phyloP scores from a whole-genome alignment of 2,888 invertebrate genomes.

The Drepanosiphum platanoidis region DNA sequence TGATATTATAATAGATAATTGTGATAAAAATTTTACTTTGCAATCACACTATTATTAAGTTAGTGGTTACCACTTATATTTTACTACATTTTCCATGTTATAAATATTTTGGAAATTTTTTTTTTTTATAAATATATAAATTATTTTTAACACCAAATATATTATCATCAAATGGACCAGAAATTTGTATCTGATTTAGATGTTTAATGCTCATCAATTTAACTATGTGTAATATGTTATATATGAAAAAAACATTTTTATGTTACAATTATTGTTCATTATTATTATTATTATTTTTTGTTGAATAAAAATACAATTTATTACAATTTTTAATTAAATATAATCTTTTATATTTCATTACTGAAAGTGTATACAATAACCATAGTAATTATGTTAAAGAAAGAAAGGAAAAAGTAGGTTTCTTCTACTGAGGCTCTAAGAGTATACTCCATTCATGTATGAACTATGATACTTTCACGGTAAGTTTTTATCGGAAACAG shows the following conservation, averaged over 20 bases:
- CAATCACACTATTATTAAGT: constrained; percentile 34
- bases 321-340: background rate
- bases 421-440: no score
- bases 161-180: constrained; percentile 38
- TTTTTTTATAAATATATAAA: constrained; percentile 10
- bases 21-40: constrained; percentile 54
- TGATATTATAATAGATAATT: constrained; percentile 18
- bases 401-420: no score
- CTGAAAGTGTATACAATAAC: no score
- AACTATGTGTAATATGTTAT: constrained; percentile 31
- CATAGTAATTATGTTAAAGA: no score
- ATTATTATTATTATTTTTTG: constrained; percentile 35
- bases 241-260: constrained; percentile 8
- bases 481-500: no score
- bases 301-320: constrained; percentile 30
- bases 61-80: constrained; percentile 53
- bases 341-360: no score
- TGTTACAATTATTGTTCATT: constrained; percentile 44
- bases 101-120: background rate
- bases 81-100: constrained; percentile 37
- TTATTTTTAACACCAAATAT: constrained; percentile 56
- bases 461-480: no score
- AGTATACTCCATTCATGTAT: no score
- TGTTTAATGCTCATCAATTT: constrained; percentile 45
- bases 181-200: constrained; percentile 22